phyloP scores from a whole-genome alignment of 2,797 vertebrate species.

The Pipistrellus pipistrellus region DNA sequence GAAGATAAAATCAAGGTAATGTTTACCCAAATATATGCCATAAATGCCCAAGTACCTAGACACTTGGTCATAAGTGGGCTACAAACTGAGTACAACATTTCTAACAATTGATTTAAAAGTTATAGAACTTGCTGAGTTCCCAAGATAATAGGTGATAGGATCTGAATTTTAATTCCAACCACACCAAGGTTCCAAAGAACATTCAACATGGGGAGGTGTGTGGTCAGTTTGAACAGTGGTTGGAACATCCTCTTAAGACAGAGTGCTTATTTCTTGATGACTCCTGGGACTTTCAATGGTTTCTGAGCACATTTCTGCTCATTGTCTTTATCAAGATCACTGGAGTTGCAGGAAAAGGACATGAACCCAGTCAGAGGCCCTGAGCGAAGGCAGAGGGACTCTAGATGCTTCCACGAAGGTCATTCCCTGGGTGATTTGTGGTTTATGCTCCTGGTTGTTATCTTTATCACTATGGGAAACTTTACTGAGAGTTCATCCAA shows the following conservation, averaged over 20 bases:
- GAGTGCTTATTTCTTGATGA: slow-evolving; percentile 6
- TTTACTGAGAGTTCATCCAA: background rate
- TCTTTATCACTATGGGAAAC: background rate
- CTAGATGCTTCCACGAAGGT: background rate
- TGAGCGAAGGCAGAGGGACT: background rate
- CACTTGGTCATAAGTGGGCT: background rate
- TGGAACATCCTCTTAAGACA: background rate
- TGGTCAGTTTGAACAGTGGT: background rate
- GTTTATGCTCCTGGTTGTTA: background rate
- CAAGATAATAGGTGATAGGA: background rate
- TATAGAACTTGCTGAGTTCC: background rate
- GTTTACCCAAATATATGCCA: background rate
- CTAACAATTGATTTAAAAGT: background rate
- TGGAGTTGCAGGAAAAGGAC: background rate
- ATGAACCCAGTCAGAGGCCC: background rate
- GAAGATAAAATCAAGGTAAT: background rate
- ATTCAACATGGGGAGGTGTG: background rate
- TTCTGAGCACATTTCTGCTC: background rate
- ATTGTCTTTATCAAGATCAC: background rate
- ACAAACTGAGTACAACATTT: background rate
- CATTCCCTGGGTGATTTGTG: background rate
- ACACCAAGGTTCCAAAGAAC: background rate
- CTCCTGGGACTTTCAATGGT: background rate
- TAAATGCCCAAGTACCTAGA: background rate
- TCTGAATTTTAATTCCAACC: slow-evolving; percentile 39